Evolutionary conservation across 1,140 invertebrate species (phyloP).

Genomic region (Oncopodura yosiiana): DNA sequence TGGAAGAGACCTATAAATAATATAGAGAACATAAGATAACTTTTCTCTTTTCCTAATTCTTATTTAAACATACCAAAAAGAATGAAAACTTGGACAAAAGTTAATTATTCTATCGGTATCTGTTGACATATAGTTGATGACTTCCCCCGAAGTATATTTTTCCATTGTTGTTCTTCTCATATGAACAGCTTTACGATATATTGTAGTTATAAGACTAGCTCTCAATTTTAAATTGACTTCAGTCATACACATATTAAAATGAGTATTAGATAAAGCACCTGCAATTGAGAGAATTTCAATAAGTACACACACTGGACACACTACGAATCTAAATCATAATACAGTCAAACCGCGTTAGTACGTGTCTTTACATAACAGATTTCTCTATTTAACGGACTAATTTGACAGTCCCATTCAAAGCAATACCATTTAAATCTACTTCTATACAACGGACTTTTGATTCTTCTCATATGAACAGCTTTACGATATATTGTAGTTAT

Average conservation of each 20-base stretch:
- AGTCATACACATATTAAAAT: constrained; percentile 82
- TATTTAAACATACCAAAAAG: constrained; percentile 97
- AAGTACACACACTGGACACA: constrained; percentile 11
- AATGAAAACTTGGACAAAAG: constrained; percentile 90
- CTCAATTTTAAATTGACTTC: constrained; percentile 78
- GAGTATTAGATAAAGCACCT: constrained; percentile 66
- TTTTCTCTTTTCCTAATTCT: no score
- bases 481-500: constrained; percentile 80
- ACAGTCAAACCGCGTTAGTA: no score
- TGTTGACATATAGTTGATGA: constrained; percentile 94
- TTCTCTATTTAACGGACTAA: no score
- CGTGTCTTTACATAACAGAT: no score
- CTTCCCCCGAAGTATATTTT: constrained; percentile 59
- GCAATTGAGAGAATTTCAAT: constrained; percentile 36
- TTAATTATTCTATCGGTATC: constrained; percentile 79
- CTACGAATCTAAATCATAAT: neutral
- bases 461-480: constrained; percentile 52
- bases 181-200: constrained; percentile 76
- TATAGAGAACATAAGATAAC: no score
- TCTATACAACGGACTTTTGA: no score
- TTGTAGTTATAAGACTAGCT: constrained; percentile 65
- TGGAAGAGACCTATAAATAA: no score
- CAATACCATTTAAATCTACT: no score
- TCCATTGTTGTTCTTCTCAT: constrained; percentile 41
- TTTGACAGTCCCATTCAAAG: no score